phyloP scores from a whole-genome alignment of 2,888 invertebrate genomes.

The Rhagonycha fulva region DNA sequence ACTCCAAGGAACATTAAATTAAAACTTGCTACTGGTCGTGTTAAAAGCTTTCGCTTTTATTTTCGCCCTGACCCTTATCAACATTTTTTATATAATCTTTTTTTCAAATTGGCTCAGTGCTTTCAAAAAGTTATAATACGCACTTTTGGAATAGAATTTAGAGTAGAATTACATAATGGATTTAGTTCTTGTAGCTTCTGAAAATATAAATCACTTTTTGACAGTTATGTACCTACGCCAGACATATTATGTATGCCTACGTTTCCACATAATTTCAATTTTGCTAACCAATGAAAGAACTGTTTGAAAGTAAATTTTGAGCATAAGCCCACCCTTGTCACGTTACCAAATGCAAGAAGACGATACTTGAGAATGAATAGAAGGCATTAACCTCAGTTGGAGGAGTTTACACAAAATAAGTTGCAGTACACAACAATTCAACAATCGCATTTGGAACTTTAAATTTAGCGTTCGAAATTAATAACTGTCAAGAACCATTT shows the following conservation, averaged over 20 bases:
- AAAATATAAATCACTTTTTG: background rate
- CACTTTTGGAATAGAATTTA: background rate
- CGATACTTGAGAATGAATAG: background rate
- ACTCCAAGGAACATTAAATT: background rate
- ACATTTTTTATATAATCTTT: background rate
- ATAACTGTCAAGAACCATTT: background rate
- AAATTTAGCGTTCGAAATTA: too few relatives aligned
- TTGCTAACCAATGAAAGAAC: background rate
- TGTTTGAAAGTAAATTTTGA: background rate
- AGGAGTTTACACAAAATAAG: background rate
- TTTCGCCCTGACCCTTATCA: background rate
- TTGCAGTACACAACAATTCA: background rate
- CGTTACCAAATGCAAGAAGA: background rate
- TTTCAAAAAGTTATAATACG: background rate
- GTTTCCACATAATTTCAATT: background rate
- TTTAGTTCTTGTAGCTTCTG: background rate
- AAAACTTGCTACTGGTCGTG: background rate
- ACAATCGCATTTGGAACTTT: too few relatives aligned
- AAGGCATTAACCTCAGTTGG: background rate
- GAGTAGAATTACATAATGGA: background rate
- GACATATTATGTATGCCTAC: background rate
- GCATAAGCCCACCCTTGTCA: background rate
- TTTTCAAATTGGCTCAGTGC: background rate
- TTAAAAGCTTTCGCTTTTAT: background rate
- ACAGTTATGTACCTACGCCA: background rate